Base-by-base conservation (phyloP, 2,888 invertebrate genomes). In the Ichneumon xanthorius region DNA sequence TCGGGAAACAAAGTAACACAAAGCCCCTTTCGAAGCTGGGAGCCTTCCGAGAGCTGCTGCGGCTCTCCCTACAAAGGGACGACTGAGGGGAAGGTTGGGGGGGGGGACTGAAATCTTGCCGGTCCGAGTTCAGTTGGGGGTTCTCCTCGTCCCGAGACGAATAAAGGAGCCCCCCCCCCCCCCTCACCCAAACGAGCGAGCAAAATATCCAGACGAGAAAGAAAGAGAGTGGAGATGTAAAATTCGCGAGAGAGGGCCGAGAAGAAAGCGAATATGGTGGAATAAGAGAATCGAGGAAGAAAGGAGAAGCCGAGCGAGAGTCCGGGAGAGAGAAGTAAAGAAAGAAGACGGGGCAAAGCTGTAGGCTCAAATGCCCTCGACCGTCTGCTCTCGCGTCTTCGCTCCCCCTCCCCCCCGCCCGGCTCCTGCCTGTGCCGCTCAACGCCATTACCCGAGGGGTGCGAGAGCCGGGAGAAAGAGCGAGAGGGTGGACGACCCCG, bases 401-500 rank as follows among this genome's bases (percentile, higher is more conserved):
- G 45, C 45, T 11, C 33, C 50, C 50, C 37, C 45, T 63, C 40
- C 53, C n/a, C 45, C 63, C 22, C 2, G 2, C 55, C 22, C n/a
- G 4, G 9, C 26, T 16, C 70, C 70, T 67, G 37, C 37, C 37
- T 40, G 40, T 11, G 9, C 40, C 2, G 40, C 40, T 55, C n/a
- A 78, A 65, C 73, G 85, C 79, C 63, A 82, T 85, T 79, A 79
- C 68, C 76, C 80, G 80, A 70, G 78, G 84, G 84, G 73, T 81
- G 81, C 73, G 68, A 53, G 80, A 79, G 37, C 14, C 19, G 16
- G 11, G 55, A 68, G 65, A 58, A 26, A 58, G 58, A 33, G 75
- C 61, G 45, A 68, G 65, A 65, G 65, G 70, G 71, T 73, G 65
- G 63, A 19, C 76, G 63, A 65, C 72, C 63, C 37, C 71, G 81